phyloP scores from a whole-genome alignment of 2,797 vertebrate genomes.

The Notoglanidium macrostoma region DNA sequence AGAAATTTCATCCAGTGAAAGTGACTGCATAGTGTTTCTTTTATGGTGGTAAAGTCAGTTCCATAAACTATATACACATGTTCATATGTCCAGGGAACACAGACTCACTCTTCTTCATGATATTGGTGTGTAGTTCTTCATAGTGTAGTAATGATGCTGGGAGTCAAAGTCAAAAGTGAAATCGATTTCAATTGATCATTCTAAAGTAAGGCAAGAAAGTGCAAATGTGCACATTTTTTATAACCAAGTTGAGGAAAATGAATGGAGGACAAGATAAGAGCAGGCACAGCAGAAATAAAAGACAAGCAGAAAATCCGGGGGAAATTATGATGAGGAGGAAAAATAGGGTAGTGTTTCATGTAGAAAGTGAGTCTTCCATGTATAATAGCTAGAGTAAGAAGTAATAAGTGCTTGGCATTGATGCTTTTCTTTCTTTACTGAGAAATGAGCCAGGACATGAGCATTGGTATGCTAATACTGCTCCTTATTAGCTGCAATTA shows the following conservation, averaged over 20 bases:
- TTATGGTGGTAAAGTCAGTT: not conserved
- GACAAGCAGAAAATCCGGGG: slow-evolving; percentile 11
- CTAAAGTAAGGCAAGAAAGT: slow-evolving; percentile 25
- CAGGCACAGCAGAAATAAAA: slow-evolving; percentile 25
- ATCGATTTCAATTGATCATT: slow-evolving; percentile 53
- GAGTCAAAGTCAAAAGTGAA: slow-evolving; percentile 35
- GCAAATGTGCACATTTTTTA: slow-evolving; percentile 39
- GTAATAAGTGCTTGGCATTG: slow-evolving; percentile 19
- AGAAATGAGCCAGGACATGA: slow-evolving; percentile 44
- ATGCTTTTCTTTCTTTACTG: slow-evolving; percentile 8
- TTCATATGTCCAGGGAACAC: slow-evolving; percentile 37
- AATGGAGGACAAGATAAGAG: slow-evolving; percentile 40
- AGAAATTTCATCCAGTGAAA: not conserved
- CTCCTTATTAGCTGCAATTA: slow-evolving; percentile 59
- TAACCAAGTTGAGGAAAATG: slow-evolving; percentile 23
- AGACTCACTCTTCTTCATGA: slow-evolving; percentile 22
- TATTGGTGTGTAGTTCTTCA: slow-evolving; percentile 18
- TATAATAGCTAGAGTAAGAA: slow-evolving; percentile 22
- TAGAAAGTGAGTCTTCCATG: slow-evolving; percentile 26
- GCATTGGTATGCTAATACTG: slow-evolving; percentile 59
- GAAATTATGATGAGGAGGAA: not conserved
- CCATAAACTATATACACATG: not conserved
- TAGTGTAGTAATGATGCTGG: slow-evolving; percentile 26
- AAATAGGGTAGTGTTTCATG: slow-evolving; percentile 16
- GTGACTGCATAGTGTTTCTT: slow-evolving; percentile 11